Percentiles rank a stretch among this genome's conserved stretches.
Conservation (phyloP, 2,113 vertebrate species). For the Nyctibius bracteatus region DNA sequence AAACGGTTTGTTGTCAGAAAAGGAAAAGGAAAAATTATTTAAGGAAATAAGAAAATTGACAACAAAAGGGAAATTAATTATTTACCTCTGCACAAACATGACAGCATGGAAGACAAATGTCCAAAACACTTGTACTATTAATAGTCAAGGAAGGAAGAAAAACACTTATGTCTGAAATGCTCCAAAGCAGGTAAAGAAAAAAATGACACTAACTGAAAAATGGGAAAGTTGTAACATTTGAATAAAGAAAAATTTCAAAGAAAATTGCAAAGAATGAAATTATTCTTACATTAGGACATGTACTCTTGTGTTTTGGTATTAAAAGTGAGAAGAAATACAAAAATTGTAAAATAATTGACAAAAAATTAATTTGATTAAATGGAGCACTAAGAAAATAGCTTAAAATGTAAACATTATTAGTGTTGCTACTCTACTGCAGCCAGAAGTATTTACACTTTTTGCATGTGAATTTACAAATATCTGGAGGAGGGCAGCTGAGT, state of each 20-base stretch:
- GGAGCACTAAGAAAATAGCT: neutral
- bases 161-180: neutral
- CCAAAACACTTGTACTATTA: neutral
- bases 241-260: neutral
- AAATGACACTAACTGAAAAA: neutral
- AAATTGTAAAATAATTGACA: neutral
- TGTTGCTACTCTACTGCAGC: neutral
- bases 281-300: neutral
- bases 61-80: neutral
- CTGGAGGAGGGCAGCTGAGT: neutral
- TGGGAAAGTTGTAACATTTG: neutral
- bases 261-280: neutral
- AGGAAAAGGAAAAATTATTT: neutral
- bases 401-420: neutral
- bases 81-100: neutral
- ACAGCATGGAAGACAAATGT: neutral
- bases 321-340: neutral
- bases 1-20: neutral
- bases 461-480: neutral
- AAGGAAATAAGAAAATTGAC: neutral
- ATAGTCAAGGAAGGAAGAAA: neutral
- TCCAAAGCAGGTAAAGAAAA: neutral
- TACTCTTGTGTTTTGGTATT: neutral
- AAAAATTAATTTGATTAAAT: neutral
- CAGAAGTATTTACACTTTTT: neutral